These are phyloP conservation scores for Aplysina aerophoba DNA, from an alignment of 37 sponge, comb jelly and placozoan species.

Conservation along the genomic window DNA sequence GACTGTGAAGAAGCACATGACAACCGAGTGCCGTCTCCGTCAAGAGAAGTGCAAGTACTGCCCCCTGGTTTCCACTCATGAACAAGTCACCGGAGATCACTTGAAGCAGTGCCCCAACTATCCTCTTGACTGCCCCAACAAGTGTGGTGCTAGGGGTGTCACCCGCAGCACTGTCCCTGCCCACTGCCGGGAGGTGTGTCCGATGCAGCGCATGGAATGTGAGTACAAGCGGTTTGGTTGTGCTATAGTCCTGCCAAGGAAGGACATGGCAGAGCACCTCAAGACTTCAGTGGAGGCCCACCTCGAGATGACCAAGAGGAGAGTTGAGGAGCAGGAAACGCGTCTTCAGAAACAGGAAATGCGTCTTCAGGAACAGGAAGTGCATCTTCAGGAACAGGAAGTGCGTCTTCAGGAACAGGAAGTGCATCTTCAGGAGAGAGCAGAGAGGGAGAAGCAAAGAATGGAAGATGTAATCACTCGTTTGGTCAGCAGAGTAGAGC, in stretches of 20 bases:
- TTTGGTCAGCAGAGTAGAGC: no score
- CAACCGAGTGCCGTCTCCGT: not conserved
- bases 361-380: no score
- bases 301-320: not conserved
- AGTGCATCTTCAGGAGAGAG: no score
- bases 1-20: not conserved
- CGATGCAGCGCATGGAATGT: not conserved
- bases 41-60: not conserved
- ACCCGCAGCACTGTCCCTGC: not conserved
- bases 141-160: not conserved
- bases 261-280: not conserved
- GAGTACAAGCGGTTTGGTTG: not conserved
- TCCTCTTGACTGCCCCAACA: not conserved
- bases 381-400: no score
- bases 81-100: not conserved
- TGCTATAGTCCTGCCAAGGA: not conserved
- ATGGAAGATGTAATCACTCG: not conserved
- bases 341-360: no score
- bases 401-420: no score
- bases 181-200: constrained; percentile 4
- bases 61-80: not conserved
- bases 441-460: no score
- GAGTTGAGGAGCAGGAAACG: not conserved
- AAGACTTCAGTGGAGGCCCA: not conserved
- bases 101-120: not conserved